Conservation (phyloP, 2,113 vertebrate species). For the Lota lota region DNA sequence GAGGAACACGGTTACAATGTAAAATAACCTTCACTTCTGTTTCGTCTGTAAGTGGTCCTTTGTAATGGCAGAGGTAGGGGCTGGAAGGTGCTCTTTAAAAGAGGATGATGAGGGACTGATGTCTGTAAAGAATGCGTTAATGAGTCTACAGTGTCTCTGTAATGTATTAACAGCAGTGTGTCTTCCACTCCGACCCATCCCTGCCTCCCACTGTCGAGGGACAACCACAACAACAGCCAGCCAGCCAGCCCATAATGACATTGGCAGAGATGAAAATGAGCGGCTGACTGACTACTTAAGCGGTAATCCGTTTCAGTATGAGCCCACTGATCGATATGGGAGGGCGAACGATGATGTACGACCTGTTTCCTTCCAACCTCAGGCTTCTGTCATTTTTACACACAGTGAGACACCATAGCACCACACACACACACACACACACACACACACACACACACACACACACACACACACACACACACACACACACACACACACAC, state of each 20-base stretch:
- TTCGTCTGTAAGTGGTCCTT: too few species aligned
- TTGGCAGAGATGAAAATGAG: background rate
- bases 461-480: background rate
- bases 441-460: conserved; percentile 6
- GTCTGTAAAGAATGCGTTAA: background rate
- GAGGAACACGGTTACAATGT: too few species aligned
- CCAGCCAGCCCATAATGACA: conserved; percentile 11
- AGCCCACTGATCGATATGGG: too few species aligned
- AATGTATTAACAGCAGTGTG: too few species aligned
- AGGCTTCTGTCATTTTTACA: background rate
- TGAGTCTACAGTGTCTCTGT: background rate
- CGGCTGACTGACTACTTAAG: conserved; percentile 26
- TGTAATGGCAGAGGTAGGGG: too few species aligned
- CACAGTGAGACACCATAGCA: background rate
- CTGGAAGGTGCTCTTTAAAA: too few species aligned
- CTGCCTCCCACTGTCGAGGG: too few species aligned
- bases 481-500: too few species aligned
- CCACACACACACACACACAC: conserved; percentile 6
- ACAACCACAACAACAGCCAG: too few species aligned
- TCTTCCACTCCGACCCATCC: too few species aligned
- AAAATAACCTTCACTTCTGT: too few species aligned
- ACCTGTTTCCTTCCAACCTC: background rate
- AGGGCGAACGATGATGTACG: background rate
- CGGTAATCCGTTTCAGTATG: conserved; percentile 1
- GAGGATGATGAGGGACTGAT: too few species aligned